Evolutionary conservation across 2,113 vertebrate genomes (phyloP).

Genomic region (Oreochromis niloticus): DNA sequence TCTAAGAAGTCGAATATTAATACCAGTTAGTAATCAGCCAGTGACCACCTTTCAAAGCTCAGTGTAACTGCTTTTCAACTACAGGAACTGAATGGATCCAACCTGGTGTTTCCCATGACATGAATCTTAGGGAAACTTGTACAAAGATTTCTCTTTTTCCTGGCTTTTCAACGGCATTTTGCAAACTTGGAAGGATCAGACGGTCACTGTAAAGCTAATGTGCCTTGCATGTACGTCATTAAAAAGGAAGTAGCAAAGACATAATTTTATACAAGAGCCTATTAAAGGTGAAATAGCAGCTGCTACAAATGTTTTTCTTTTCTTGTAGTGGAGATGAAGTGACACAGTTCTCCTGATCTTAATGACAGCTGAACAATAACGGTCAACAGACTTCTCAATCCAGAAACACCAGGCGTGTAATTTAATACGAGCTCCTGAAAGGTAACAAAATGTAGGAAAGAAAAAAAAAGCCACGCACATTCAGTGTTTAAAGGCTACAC

Average conservation of each 20-base stretch:
- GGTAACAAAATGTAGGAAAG: neutral
- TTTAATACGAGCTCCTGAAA: neutral
- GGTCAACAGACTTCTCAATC: neutral
- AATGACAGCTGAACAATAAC: neutral
- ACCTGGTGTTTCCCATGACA: neutral
- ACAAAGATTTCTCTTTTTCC: neutral
- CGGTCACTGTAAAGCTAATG: neutral
- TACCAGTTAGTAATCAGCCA: neutral
- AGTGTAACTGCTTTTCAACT: neutral
- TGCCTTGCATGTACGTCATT: neutral
- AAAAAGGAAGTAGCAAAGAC: neutral
- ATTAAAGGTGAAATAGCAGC: neutral
- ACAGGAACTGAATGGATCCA: neutral
- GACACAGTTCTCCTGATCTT: neutral
- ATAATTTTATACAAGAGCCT: neutral
- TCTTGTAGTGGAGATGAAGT: neutral
- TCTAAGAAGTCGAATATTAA: neutral
- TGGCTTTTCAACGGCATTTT: neutral
- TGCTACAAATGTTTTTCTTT: neutral
- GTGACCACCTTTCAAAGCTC: neutral
- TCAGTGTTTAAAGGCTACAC: conserved; percentile 40
- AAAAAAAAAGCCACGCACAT: neutral
- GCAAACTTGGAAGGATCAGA: neutral
- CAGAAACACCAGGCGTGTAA: neutral
- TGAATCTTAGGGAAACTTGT: neutral